Conservation (phyloP, 2,888 invertebrate species). For the Agrilus mali region DNA sequence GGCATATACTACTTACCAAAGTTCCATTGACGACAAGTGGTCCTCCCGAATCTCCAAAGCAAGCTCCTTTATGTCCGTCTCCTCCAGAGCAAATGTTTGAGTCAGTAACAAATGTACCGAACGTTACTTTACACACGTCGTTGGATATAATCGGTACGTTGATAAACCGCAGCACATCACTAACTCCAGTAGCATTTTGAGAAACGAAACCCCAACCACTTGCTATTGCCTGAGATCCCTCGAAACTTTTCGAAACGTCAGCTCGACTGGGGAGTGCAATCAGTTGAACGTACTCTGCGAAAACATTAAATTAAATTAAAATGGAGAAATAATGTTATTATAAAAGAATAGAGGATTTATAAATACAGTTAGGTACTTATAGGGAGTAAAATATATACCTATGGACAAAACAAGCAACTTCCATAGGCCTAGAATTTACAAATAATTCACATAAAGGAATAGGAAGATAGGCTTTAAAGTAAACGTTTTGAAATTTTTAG, state of each 20-base stretch:
- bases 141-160: slow-evolving; percentile 34
- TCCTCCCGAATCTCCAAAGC: slow-evolving; percentile 37
- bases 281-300: slow-evolving; percentile 10
- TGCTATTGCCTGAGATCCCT: slow-evolving; percentile 28
- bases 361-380: too few species aligned
- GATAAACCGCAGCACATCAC: slow-evolving; percentile 32
- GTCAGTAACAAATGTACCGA: slow-evolving; percentile 26
- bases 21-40: slow-evolving; percentile 14
- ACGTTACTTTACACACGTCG: slow-evolving; percentile 32
- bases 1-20: too few species aligned
- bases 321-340: too few species aligned
- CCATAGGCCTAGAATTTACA: too few species aligned
- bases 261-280: slow-evolving; percentile 10
- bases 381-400: too few species aligned
- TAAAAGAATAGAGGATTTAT: neutral
- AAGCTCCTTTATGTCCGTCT: slow-evolving; percentile 32
- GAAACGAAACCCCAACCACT: slow-evolving; percentile 38
- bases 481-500: too few species aligned
- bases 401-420: too few species aligned
- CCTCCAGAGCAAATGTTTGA: slow-evolving; percentile 39
- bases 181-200: slow-evolving; percentile 27
- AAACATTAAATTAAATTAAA: neutral
- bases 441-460: too few species aligned
- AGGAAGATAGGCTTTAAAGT: too few species aligned
- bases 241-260: slow-evolving; percentile 15